Conservation (phyloP, 2,888 invertebrate species). For the Antheraea assamensis region DNA sequence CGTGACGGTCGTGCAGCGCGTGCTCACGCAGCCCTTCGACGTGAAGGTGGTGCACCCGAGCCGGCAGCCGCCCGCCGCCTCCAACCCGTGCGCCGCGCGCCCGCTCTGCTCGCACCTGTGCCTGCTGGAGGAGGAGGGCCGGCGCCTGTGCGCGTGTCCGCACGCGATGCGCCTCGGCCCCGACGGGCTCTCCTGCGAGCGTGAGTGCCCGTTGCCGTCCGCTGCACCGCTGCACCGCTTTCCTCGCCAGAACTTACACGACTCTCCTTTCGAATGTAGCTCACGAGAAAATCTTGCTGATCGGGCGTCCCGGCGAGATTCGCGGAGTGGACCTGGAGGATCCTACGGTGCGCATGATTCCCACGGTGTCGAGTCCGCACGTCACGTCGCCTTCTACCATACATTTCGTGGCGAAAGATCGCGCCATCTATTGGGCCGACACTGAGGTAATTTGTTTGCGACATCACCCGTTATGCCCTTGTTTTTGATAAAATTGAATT, state of each 20-base stretch:
- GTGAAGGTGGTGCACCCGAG: constrained; percentile 83
- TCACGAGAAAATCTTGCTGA: constrained; percentile 90
- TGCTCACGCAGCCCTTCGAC: constrained; percentile 94
- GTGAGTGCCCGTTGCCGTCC: no score
- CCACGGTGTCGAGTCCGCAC: constrained; percentile 88
- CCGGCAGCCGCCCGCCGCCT: constrained; percentile 2
- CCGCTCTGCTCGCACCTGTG: constrained; percentile 89
- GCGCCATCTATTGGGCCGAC: constrained; percentile 90
- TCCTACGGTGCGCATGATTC: constrained; percentile 90
- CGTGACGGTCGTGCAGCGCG: constrained; percentile 89
- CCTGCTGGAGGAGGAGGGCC: constrained; percentile 85
- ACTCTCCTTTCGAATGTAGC: constrained; percentile 68
- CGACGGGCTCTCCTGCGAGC: constrained; percentile 76
- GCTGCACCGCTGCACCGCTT: neutral
- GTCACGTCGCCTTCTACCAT: constrained; percentile 87
- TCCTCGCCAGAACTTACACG: neutral
- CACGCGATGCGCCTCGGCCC: constrained; percentile 90
- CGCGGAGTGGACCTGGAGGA: constrained; percentile 91
- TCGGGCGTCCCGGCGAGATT: constrained; percentile 89
- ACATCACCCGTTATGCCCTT: neutral
- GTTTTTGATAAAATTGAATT: neutral
- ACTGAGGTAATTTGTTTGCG: constrained; percentile 71
- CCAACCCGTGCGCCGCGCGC: neutral
- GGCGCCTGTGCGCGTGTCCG: constrained; percentile 90
- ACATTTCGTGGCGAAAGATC: constrained; percentile 85